A percentile compares a stretch with the other conserved stretches of the same genome.
These are phyloP conservation scores for Nanorana parkeri DNA, from an alignment of 2,113 vertebrate genomes.

Conservation along the genomic window DNA sequence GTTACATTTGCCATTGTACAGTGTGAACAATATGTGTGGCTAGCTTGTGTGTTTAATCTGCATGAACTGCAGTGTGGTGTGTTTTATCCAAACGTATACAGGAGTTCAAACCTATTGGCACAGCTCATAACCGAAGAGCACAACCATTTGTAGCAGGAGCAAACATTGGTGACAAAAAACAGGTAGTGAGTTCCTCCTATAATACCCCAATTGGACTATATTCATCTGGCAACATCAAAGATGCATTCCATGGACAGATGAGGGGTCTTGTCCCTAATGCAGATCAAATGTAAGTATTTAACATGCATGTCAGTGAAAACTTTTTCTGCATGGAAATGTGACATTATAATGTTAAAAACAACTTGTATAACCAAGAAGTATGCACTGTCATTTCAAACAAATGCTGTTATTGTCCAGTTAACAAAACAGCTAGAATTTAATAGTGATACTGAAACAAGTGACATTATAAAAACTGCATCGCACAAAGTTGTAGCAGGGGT, in stretches of 20 bases:
- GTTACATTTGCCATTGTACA: too few species aligned
- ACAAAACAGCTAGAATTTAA: too few species aligned
- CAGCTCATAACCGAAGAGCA: constrained; percentile 90
- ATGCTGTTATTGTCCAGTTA: too few species aligned
- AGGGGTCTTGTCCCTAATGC: constrained; percentile 83
- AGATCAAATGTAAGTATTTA: constrained; percentile 82
- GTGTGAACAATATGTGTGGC: constrained; percentile 1
- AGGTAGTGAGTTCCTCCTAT: constrained; percentile 97
- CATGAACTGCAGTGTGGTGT: constrained; percentile 77
- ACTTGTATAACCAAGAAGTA: too few species aligned
- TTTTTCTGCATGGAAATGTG: constrained; percentile 59
- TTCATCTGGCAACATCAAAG: constrained; percentile 96
- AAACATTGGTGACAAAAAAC: constrained; percentile 93
- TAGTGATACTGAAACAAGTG: too few species aligned
- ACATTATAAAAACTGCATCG: too few species aligned
- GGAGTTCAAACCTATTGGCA: constrained; percentile 92
- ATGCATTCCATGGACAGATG: constrained; percentile 93
- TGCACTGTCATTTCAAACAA: too few species aligned
- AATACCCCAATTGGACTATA: constrained; percentile 98
- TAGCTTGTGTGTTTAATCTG: constrained; percentile 49
- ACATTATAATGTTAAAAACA: too few species aligned
- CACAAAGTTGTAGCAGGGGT: too few species aligned
- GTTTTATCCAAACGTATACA: constrained; percentile 81
- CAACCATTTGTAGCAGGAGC: constrained; percentile 94
- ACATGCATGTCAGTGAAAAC: constrained; percentile 60